Evolutionary conservation across 1,140 invertebrate species (phyloP).

Genomic region (Rhopalosiphum maidis): DNA sequence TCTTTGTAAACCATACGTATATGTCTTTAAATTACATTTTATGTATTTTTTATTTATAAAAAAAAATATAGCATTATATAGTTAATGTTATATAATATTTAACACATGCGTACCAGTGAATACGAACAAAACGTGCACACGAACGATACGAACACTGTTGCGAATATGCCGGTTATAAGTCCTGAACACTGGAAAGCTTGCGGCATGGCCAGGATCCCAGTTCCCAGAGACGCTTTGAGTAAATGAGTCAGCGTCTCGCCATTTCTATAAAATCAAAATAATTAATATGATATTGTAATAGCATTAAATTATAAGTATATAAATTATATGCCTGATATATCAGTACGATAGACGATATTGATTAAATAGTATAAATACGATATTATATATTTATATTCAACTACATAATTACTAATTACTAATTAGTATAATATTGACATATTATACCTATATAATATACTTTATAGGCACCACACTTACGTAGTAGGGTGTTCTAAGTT

Average conservation of each 20-base stretch:
- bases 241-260: slow-evolving; percentile 85
- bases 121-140: slow-evolving; percentile 88
- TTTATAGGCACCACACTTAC: slow-evolving; percentile 67
- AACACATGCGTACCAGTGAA: slow-evolving; percentile 69
- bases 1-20: not conserved
- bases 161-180: slow-evolving; percentile 76
- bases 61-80: no score
- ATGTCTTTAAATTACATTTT: no score
- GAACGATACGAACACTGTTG: slow-evolving; percentile 79
- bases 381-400: no score
- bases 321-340: no score
- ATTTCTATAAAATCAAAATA: slow-evolving; percentile 67
- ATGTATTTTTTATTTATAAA: no score
- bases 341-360: no score
- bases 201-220: slow-evolving; percentile 91
- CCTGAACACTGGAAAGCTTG: slow-evolving; percentile 82
- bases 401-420: no score
- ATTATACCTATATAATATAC: no score
- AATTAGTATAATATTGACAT: no score
- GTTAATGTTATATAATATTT: not conserved
- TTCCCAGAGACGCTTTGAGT: slow-evolving; percentile 87
- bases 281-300: not conserved
- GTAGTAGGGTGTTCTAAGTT: slow-evolving; percentile 78
- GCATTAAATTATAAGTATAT: no score
- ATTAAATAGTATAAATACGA: no score